These are phyloP conservation scores for Hemistola chrysoprasaria DNA, from an alignment of 2,888 invertebrate species.

Conservation along the genomic window DNA sequence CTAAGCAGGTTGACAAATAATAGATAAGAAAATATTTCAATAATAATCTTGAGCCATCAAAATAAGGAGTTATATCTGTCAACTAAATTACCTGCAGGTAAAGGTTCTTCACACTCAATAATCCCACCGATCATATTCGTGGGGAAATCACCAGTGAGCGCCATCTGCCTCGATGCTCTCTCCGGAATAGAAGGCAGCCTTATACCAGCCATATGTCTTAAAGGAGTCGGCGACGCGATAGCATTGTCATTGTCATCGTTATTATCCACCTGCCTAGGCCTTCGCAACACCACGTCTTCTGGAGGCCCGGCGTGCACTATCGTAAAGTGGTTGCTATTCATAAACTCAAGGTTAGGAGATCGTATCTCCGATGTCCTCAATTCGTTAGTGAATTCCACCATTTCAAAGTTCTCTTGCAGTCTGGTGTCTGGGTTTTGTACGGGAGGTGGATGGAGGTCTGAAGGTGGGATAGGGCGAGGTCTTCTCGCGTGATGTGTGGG, in stretches of 20 bases:
- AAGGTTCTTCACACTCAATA: slow-evolving; percentile 88
- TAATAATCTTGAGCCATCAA: too few relatives aligned
- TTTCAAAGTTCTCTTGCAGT: slow-evolving; percentile 67
- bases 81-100: slow-evolving; percentile 87
- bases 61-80: too few relatives aligned
- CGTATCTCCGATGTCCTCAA: slow-evolving; percentile 76
- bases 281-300: slow-evolving; percentile 72
- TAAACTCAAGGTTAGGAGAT: slow-evolving; percentile 79
- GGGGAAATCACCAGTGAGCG: slow-evolving; percentile 79
- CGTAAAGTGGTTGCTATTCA: slow-evolving; percentile 81
- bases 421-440: slow-evolving; percentile 52
- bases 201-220: slow-evolving; percentile 87
- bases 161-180: slow-evolving; percentile 82
- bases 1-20: too few relatives aligned
- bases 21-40: too few relatives aligned
- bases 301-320: slow-evolving; percentile 77
- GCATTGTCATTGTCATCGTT: slow-evolving; percentile 71
- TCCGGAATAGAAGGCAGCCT: slow-evolving; percentile 92
- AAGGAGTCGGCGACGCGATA: slow-evolving; percentile 82
- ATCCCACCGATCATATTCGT: slow-evolving; percentile 80
- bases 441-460: slow-evolving; percentile 79
- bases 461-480: slow-evolving; percentile 82
- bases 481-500: slow-evolving; percentile 92
- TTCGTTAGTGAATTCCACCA: slow-evolving; percentile 75
- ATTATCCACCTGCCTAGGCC: slow-evolving; percentile 66